Evolutionary conservation across 2,888 invertebrate genomes (phyloP).

Genomic region (Lycophotia porphyrea): DNA sequence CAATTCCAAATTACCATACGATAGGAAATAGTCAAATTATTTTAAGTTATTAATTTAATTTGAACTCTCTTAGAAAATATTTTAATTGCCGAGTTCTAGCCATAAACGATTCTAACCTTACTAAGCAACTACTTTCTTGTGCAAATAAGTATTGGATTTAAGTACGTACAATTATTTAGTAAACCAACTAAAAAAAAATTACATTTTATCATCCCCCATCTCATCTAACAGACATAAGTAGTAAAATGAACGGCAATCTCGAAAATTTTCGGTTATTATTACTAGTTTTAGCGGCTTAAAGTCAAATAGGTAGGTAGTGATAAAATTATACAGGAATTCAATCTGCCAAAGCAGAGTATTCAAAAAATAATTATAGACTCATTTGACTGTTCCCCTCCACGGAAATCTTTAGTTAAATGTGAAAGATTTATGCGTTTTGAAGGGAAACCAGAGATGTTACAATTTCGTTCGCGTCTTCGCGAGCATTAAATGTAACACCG

Average conservation of each 20-base stretch:
- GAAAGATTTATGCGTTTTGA: slow-evolving; percentile 93
- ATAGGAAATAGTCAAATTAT: not conserved
- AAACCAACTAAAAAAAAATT: not conserved
- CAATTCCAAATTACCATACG: not conserved
- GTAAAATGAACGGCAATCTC: not conserved
- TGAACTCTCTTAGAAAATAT: not conserved
- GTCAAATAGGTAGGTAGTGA: not conserved
- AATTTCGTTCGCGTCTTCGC: no score
- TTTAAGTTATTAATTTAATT: not conserved
- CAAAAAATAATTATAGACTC: slow-evolving; percentile 85
- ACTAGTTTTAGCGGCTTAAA: not conserved
- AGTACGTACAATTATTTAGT: not conserved
- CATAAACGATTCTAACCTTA: not conserved
- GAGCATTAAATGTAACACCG: no score
- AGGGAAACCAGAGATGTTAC: slow-evolving; percentile 90
- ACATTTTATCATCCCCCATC: not conserved
- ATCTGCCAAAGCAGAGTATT: slow-evolving; percentile 25
- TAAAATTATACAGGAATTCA: not conserved
- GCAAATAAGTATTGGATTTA: not conserved
- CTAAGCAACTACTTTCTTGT: not conserved
- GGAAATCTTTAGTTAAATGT: slow-evolving; percentile 95
- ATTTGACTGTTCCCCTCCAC: slow-evolving; percentile 93
- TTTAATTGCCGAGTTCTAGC: not conserved
- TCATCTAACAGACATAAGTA: not conserved
- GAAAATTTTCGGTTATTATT: not conserved